These are phyloP conservation scores for Garra rufa DNA, from an alignment of 2,113 vertebrate species.

Conservation along the genomic window DNA sequence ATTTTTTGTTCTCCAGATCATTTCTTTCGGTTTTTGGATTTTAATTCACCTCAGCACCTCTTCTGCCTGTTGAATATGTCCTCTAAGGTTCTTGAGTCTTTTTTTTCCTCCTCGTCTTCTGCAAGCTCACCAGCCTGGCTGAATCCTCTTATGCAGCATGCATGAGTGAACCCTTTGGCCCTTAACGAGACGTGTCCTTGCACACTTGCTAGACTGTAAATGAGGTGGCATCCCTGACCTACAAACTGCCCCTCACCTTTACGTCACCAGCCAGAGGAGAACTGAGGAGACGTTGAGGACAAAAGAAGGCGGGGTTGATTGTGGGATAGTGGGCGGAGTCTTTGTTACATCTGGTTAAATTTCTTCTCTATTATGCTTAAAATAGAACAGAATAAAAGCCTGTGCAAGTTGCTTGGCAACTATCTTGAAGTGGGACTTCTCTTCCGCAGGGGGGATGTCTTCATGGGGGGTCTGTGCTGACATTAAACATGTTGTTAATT, in stretches of 20 bases:
- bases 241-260: conserved; percentile 59
- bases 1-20: neutral
- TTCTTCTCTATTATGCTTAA: conserved; percentile 1
- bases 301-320: neutral
- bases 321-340: neutral
- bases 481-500: conserved; percentile 57
- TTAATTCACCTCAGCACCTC: conserved; percentile 27
- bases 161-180: conserved; percentile 54
- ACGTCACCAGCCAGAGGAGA: neutral
- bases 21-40: conserved; percentile 27
- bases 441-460: conserved; percentile 36
- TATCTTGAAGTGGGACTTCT: conserved; percentile 28
- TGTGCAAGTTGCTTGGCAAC: conserved; percentile 51
- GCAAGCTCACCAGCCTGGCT: conserved; percentile 27
- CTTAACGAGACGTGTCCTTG: conserved; percentile 58
- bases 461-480: conserved; percentile 38
- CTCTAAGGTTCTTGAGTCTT: conserved; percentile 24
- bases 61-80: conserved; percentile 25
- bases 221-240: conserved; percentile 67
- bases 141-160: conserved; percentile 37
- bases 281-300: neutral
- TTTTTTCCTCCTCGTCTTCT: conserved; percentile 13
- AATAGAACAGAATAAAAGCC: conserved; percentile 34
- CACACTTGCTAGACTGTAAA: conserved; percentile 62
- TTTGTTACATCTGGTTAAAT: neutral